Evolutionary conservation across 2,113 vertebrate species (phyloP), one percentile per base, ranked within the genome.

Genomic region (Maccullochella peelii): DNA sequence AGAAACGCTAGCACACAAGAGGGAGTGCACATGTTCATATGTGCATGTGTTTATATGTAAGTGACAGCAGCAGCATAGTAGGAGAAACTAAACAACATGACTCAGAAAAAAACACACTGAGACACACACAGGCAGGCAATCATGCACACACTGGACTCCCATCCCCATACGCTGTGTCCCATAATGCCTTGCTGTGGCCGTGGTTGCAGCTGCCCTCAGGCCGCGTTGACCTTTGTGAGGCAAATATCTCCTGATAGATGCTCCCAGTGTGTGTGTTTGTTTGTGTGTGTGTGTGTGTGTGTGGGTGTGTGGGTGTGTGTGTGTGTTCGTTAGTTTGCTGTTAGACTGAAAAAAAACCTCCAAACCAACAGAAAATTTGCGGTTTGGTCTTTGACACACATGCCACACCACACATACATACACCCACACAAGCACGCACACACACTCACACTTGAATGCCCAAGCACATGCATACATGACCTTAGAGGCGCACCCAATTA

Each of bases 191-290:
- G 89, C 90, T 83, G 73, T 78, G 50, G 36, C 79, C 77, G 71
- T 89, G 84, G 85, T 71, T 88, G 83, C 78, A 74, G 84, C 76
- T 85, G 58, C 86, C 93, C 89, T 91, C 73, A 16, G 88, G 89
- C 90, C 82, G 80, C 59, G n/a, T 72, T 91, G 92, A 92, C 92
- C 92, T 93, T 89, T 91, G 85, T 89, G 87, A 93, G 78, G 73
- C 88, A 93, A 90, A 91, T 89, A 76, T 80, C 73, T 93, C 84
- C 83, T 90, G 87, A 93, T 92, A 80, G 87, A 90, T 91, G 88
- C 62, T 65, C 49, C 62, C 47, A 47, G 61, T 79, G 66, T 62
- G 33, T 73, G 33, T 77, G 49, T 81, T 66, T 73, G 65, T 83
- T 57, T 76, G 30, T 61, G 50, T 6, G 76, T 15, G 42, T 70